Conservation (phyloP, 2,888 invertebrate species). For the Pristionchus exspectatus region DNA sequence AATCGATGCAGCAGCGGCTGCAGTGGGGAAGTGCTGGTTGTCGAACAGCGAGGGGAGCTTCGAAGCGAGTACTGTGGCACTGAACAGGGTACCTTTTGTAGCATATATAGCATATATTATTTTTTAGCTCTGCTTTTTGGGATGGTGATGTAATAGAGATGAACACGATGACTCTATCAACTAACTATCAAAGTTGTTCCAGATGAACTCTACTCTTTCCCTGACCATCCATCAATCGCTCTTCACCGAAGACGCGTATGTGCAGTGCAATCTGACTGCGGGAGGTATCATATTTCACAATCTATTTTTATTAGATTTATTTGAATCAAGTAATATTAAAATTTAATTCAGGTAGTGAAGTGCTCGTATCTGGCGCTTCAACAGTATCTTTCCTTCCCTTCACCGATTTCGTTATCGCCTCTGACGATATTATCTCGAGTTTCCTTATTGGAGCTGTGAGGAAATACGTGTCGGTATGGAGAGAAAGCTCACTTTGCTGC, state of each 20-base stretch:
- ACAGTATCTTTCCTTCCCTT: not conserved
- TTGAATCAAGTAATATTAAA: too few relatives aligned
- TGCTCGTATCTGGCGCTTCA: not conserved
- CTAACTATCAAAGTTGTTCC: not conserved
- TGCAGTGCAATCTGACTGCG: not conserved
- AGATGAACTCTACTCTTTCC: not conserved
- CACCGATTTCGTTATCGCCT: not conserved
- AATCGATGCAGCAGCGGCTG: not conserved
- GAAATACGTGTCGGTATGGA: not conserved
- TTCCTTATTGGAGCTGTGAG: not conserved
- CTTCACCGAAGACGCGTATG: not conserved
- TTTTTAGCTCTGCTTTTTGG: not conserved
- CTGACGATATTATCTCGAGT: constrained; percentile 1
- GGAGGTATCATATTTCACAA: not conserved
- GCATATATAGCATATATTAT: not conserved
- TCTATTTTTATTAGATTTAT: not conserved
- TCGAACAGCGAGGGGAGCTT: not conserved
- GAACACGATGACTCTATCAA: too few relatives aligned
- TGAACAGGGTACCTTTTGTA: not conserved
- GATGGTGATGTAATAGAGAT: not conserved
- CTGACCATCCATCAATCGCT: constrained; percentile 27
- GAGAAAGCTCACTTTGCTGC: not conserved
- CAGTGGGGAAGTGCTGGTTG: constrained; percentile 27
- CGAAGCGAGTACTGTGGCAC: not conserved
- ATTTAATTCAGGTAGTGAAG: not conserved